A percentile compares a stretch with the other conserved stretches of the same genome.
Evolutionary conservation across 2,113 vertebrate genomes (phyloP).

Genomic region (Gobiocypris rarus): DNA sequence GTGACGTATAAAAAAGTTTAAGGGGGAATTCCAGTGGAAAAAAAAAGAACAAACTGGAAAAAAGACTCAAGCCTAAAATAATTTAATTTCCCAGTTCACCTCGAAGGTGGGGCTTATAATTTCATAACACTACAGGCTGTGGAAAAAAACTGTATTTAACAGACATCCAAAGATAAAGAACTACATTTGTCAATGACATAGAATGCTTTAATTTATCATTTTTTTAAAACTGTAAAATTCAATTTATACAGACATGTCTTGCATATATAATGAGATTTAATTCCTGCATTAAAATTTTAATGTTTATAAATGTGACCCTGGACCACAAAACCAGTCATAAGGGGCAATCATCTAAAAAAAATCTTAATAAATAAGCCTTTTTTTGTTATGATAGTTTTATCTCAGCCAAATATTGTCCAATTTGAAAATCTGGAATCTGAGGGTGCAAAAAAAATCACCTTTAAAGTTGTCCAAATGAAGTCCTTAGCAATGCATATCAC

Average conservation of each 20-base stretch:
- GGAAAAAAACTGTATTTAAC: neutral
- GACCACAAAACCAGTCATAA: no score
- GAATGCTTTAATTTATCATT: neutral
- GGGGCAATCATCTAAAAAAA: no score
- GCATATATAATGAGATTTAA: no score
- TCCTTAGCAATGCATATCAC: no score
- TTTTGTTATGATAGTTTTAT: no score
- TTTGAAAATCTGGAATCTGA: no score
- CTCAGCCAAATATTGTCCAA: no score
- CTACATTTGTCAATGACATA: neutral
- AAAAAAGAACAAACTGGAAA: neutral
- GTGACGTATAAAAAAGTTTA: neutral
- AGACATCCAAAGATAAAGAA: neutral
- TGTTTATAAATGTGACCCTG: neutral
- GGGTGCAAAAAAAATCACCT: no score
- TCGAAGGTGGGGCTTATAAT: conserved; percentile 6
- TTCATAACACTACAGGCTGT: neutral
- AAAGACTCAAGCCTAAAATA: neutral
- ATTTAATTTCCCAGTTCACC: conserved; percentile 17
- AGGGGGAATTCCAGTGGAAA: conserved; percentile 47
- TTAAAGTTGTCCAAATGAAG: no score
- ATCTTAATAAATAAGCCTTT: no score
- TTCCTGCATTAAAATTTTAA: neutral
- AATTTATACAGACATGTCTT: neutral
- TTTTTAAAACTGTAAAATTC: neutral